Conservation (phyloP, 2,113 vertebrate genomes). For the Saguinus imperator region DNA sequence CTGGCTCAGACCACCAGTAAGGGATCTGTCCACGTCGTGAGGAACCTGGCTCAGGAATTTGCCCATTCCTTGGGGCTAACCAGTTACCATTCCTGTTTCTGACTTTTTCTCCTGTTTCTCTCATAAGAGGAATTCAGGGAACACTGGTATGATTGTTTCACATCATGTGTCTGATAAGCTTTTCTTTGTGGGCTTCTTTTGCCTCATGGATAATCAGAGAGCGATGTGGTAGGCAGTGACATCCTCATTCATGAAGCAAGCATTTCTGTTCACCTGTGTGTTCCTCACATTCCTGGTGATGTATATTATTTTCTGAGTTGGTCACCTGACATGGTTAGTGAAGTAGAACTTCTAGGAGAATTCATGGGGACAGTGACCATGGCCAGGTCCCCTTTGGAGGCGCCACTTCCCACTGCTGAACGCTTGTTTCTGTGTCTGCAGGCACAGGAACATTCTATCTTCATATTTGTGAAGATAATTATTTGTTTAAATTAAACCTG, state of each 20-base stretch:
- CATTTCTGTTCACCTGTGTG: background rate
- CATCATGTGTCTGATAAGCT: background rate
- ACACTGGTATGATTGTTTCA: background rate
- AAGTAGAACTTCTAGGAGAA: background rate
- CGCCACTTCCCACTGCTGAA: rapidly evolving
- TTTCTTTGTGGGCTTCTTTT: background rate
- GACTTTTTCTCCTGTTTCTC: background rate
- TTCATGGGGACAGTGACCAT: rapidly evolving
- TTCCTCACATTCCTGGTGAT: background rate
- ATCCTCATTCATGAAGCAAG: background rate
- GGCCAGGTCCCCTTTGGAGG: rapidly evolving
- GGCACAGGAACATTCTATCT: background rate
- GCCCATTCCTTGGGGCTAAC: background rate
- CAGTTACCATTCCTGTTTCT: background rate
- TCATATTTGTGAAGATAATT: background rate
- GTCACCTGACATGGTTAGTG: background rate
- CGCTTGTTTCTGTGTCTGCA: background rate
- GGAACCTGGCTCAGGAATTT: background rate
- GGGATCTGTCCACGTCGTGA: background rate
- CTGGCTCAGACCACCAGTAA: too few relatives aligned
- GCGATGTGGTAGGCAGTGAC: background rate
- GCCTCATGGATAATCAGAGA: background rate
- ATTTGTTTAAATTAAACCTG: conserved; percentile 16
- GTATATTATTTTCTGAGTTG: background rate
- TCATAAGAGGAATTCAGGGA: background rate